Conservation (phyloP, 2,797 vertebrate genomes). For the Schizothorax lantsangensis region DNA sequence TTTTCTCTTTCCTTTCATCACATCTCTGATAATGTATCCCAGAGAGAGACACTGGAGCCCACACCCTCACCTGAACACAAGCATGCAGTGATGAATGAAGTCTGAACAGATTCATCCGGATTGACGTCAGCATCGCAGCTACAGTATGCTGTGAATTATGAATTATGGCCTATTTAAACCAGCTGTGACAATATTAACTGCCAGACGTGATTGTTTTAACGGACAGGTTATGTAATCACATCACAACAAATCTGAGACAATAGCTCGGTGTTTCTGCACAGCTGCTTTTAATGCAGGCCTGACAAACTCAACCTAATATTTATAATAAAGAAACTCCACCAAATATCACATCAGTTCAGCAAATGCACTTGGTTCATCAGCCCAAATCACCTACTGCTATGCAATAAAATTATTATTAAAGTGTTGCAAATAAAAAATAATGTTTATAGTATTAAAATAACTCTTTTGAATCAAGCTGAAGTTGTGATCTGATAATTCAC, state of each 20-base stretch:
- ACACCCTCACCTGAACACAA: background rate
- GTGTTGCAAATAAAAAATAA: background rate
- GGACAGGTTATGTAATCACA: slow-evolving; percentile 19
- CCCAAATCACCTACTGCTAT: background rate
- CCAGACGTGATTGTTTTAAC: slow-evolving; percentile 21
- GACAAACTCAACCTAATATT: background rate
- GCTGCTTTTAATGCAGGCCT: background rate
- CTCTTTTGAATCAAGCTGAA: background rate
- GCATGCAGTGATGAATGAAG: background rate
- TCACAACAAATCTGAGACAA: slow-evolving; percentile 16
- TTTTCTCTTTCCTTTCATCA: slow-evolving; percentile 9
- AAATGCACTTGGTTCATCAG: background rate
- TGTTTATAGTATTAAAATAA: background rate
- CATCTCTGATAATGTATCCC: background rate
- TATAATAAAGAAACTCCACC: background rate
- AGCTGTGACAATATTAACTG: background rate
- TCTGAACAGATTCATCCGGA: background rate
- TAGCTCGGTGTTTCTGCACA: background rate
- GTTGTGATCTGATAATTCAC: background rate
- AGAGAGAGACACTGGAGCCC: background rate
- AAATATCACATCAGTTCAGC: background rate
- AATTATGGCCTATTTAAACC: slow-evolving; percentile 18
- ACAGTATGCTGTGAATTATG: background rate
- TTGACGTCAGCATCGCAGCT: slow-evolving; percentile 6
- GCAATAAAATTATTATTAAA: too few relatives aligned